Evolutionary conservation across 2,797 vertebrate species (phyloP).

Genomic region (Lithobates pipiens): DNA sequence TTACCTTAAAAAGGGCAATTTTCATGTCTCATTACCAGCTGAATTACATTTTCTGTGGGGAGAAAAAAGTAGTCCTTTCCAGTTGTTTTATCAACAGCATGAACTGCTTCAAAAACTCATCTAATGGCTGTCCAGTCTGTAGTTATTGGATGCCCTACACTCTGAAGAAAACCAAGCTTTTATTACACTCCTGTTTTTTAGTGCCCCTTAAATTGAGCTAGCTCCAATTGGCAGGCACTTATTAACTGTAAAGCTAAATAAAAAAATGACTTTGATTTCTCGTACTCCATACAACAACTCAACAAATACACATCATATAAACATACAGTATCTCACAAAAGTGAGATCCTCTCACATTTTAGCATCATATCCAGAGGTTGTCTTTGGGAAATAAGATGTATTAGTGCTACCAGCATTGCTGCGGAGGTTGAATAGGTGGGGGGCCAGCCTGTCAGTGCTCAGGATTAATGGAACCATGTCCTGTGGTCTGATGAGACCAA

Average conservation of each 20-base stretch:
- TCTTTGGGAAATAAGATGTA: no score
- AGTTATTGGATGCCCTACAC: constrained; percentile 28
- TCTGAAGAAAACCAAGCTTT: constrained; percentile 7
- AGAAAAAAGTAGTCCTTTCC: constrained; percentile 61
- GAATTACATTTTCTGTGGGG: constrained; percentile 62
- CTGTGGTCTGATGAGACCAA: no score
- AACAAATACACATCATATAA: no score
- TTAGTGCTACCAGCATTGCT: no score
- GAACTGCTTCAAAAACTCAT: constrained; percentile 61
- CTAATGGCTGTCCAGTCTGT: constrained; percentile 48
- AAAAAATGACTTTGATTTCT: not conserved
- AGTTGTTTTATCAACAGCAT: constrained; percentile 63
- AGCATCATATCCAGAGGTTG: no score
- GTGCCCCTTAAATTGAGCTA: not conserved
- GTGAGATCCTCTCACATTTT: no score
- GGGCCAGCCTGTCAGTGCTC: no score
- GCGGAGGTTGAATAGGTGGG: no score
- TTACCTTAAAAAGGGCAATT: constrained; percentile 71
- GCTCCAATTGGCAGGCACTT: not conserved
- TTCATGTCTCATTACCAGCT: constrained; percentile 66
- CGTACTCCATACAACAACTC: not conserved
- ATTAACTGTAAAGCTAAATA: not conserved
- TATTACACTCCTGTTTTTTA: not conserved
- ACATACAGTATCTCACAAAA: no score
- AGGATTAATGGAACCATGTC: no score